Percentiles rank a stretch among this genome's conserved stretches.
Evolutionary conservation across 2,888 invertebrate species (phyloP).

Genomic region (Oligia fasciuncula): DNA sequence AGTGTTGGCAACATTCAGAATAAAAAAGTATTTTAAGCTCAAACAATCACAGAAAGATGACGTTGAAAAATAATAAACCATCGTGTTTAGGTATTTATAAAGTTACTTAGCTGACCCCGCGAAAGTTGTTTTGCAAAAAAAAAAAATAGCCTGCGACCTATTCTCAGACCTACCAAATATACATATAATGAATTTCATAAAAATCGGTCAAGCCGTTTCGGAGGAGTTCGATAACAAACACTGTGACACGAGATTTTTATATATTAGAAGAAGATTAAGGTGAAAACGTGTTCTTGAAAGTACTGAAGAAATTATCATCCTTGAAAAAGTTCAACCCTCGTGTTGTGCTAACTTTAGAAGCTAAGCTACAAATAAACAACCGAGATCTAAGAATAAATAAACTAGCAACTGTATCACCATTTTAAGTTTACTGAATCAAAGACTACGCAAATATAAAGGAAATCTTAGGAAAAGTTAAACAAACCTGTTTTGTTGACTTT

Average conservation of each 20-base stretch:
- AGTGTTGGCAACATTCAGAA: not conserved
- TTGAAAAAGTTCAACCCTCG: not conserved
- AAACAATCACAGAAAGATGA: no score
- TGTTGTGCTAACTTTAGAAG: not conserved
- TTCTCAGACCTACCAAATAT: no score
- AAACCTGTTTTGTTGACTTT: not conserved
- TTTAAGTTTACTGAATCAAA: not conserved
- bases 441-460: not conserved
- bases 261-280: no score
- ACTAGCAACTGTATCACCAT: not conserved
- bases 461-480: no score
- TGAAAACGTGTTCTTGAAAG: not conserved
- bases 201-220: no score
- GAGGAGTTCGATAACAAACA: no score
- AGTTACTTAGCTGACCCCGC: no score
- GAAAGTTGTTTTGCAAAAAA: no score
- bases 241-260: no score
- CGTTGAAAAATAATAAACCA: not conserved
- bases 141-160: no score
- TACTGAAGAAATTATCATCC: not conserved
- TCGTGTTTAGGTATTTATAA: not conserved
- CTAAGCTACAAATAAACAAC: not conserved
- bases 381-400: not conserved
- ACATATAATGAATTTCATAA: no score
- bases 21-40: not conserved